Conservation (phyloP, 2,113 vertebrate genomes). For the Entomyzon cyanotis region DNA sequence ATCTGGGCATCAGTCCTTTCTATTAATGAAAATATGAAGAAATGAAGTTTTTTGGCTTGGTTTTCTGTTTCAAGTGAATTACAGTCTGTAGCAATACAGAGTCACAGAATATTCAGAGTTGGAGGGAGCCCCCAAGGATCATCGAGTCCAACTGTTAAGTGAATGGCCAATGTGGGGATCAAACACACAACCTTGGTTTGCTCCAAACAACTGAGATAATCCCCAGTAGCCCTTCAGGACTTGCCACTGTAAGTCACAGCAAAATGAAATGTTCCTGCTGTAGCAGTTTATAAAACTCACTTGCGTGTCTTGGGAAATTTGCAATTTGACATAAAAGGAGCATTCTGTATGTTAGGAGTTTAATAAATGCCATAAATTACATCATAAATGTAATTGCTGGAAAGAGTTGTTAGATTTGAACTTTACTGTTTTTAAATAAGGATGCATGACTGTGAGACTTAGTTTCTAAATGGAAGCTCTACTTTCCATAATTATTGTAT, state of each 20-base stretch:
- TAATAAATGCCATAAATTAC: conserved; percentile 34
- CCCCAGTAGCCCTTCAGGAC: neutral
- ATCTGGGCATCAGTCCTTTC: neutral
- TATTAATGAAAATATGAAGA: neutral
- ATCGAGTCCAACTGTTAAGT: neutral
- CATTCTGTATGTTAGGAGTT: conserved; percentile 53
- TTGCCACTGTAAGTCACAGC: conserved; percentile 41
- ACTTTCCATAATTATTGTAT: neutral
- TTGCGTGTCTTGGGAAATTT: conserved; percentile 31
- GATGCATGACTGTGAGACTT: neutral
- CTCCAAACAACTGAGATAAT: neutral
- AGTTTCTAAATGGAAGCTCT: neutral
- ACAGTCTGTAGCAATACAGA: neutral
- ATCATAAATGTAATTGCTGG: conserved; percentile 21
- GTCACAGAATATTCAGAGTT: neutral
- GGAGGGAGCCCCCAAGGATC: neutral
- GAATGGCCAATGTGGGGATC: neutral
- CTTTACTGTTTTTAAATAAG: neutral
- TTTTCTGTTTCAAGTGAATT: neutral
- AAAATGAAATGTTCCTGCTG: conserved; percentile 32
- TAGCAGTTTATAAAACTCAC: conserved; percentile 18
- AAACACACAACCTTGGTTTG: neutral
- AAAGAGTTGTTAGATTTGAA: conserved; percentile 33
- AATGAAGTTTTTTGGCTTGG: neutral
- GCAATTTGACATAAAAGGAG: conserved; percentile 43